phyloP scores from a whole-genome alignment of 2,888 invertebrate species.

The Tineola bisselliella region DNA sequence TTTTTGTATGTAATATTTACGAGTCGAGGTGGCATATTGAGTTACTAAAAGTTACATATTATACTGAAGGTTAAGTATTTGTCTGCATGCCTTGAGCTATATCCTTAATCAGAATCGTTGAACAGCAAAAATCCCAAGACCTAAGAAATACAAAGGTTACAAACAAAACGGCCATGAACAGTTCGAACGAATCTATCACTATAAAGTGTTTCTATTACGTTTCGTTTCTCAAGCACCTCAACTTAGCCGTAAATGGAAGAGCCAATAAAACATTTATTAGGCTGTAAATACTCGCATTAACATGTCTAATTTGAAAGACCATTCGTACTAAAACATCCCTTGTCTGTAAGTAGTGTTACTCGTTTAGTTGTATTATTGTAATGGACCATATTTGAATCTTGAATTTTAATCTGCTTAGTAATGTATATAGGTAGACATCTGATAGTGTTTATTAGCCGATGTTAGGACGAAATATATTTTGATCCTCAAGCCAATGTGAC shows the following conservation, averaged over 20 bases:
- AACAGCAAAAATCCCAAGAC: neutral
- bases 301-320: conserved; percentile 15
- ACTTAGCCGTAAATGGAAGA: conserved; percentile 10
- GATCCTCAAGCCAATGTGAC: no score
- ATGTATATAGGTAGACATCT: no score
- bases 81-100: no score
- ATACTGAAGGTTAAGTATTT: no score
- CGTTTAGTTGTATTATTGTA: neutral
- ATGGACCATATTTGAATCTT: neutral
- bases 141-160: neutral
- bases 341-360: neutral
- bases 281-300: conserved; percentile 14
- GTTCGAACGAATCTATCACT: neutral
- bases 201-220: conserved; percentile 4
- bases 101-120: no score
- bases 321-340: conserved; percentile 12
- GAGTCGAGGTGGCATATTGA: no score
- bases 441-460: no score
- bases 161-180: neutral
- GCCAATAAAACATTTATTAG: conserved; percentile 13
- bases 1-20: no score
- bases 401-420: no score
- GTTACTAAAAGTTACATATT: no score
- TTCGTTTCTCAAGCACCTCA: conserved; percentile 8
- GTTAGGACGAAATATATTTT: no score